phyloP scores from a whole-genome alignment of 1,140 invertebrate genomes.

The Glomeris maerens region DNA sequence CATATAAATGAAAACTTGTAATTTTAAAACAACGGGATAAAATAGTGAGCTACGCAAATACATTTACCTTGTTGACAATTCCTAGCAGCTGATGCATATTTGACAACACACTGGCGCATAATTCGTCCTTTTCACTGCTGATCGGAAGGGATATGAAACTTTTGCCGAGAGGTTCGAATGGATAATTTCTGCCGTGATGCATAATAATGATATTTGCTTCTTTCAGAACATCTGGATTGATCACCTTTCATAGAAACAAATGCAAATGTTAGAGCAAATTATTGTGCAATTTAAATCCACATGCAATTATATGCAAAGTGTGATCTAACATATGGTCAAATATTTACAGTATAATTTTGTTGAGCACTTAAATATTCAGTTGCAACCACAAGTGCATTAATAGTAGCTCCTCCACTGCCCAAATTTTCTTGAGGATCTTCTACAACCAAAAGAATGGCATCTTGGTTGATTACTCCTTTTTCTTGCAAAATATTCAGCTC shows the following conservation, averaged over 20 bases:
- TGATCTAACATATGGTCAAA: no score
- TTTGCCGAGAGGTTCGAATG: slow-evolving; percentile 30
- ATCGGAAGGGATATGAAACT: slow-evolving; percentile 30
- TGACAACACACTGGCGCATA: no score
- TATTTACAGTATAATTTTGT: slow-evolving; percentile 30
- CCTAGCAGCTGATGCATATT: no score
- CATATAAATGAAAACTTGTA: no score
- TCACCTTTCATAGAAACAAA: slow-evolving; percentile 26
- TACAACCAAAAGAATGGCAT: slow-evolving; percentile 28
- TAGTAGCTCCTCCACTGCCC: slow-evolving; percentile 39
- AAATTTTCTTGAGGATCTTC: slow-evolving; percentile 32
- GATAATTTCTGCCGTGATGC: slow-evolving; percentile 32
- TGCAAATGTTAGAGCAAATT: no score
- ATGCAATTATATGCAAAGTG: no score
- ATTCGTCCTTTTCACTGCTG: no score
- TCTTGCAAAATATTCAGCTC: slow-evolving; percentile 28
- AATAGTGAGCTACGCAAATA: no score
- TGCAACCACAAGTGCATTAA: slow-evolving; percentile 38
- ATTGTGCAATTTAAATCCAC: no score
- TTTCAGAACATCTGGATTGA: slow-evolving; percentile 34
- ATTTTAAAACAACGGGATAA: no score
- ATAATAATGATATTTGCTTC: slow-evolving; percentile 33
- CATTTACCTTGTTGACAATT: no score
- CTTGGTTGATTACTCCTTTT: slow-evolving; percentile 28
- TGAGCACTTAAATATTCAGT: slow-evolving; percentile 35